Evolutionary conservation across 2,888 invertebrate species (phyloP), one percentile per base, ranked within the genome.

Genomic region (Tuberolachnus salignus): DNA sequence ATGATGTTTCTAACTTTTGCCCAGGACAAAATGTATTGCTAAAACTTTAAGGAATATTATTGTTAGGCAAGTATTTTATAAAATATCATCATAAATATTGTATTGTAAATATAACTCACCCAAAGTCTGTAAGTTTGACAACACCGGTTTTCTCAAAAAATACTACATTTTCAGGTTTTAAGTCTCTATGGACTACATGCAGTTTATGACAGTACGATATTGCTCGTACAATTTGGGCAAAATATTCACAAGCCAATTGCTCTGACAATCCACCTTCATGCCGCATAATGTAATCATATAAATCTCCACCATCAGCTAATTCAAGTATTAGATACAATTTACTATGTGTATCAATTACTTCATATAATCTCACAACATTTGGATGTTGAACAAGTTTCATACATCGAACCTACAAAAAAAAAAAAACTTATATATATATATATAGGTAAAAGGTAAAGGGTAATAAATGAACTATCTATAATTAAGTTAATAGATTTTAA

Each of bases 321-420:
- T 99, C 99, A 85, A 99, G 88, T 85, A 99, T 97, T 86, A 96
- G 90, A 88, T 96, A 96, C 84, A 98, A 89, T 88, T 99, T 98
- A 82, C 97, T 97, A 86, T 97, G 95, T 53, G 99, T 99, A 87
- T 99, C 99, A 85, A 99, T 99, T 82, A 99, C 98, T 89, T 99
- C 98, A 87, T 99, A 99, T 70, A 99, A 88, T 80, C 98, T 89
- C 66, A 99, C 98, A 57, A 99, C 98, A 88, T 99, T 97, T 49
- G 98, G 98, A 88, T 99, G 99, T 86, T 99, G 98, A 66, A 99
- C 98, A 84, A 99, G 88, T 87, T 98, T 98, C 98, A 98, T 98
- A 86, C 98, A 98, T 82, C 97, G 90, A 82, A 95, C 92, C 94
- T 92, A 84, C 80, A 86, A 84, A 82, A 80, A 80, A 61, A 64